A percentile compares a stretch with the other conserved stretches of the same genome.
These are phyloP conservation scores for Chaetogeoica ovagalla DNA, from an alignment of 2,888 invertebrate species.

Conservation along the genomic window DNA sequence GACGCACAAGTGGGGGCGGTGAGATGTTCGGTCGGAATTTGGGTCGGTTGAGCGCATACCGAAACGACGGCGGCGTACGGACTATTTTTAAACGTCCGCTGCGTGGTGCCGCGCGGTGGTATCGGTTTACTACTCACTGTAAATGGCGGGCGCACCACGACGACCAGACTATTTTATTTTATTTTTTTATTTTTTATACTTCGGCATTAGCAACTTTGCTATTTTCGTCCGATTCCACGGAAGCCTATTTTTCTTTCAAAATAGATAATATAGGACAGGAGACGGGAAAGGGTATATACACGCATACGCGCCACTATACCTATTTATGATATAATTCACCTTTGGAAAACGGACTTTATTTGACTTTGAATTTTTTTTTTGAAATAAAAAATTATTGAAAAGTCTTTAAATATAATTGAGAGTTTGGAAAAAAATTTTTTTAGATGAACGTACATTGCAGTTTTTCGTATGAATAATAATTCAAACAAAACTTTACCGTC, in stretches of 20 bases:
- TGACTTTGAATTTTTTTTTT: neutral
- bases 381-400: neutral
- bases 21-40: slow-evolving; percentile 46
- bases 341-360: neutral
- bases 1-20: slow-evolving; percentile 12
- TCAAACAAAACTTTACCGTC: neutral
- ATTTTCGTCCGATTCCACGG: slow-evolving; percentile 48
- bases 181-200: slow-evolving; percentile 48
- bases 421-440: neutral
- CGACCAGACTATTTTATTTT: slow-evolving; percentile 45
- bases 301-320: neutral
- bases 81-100: slow-evolving; percentile 53
- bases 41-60: slow-evolving; percentile 51
- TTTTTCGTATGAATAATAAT: neutral
- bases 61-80: slow-evolving; percentile 44
- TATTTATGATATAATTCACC: neutral
- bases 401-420: neutral
- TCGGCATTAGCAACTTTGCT: slow-evolving; percentile 51
- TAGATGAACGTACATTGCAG: neutral
- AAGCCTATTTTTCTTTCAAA: slow-evolving; percentile 39
- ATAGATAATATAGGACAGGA: slow-evolving; percentile 31
- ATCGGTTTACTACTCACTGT: slow-evolving; percentile 53
- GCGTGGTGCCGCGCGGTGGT: slow-evolving; percentile 50
- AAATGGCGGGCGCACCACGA: slow-evolving; percentile 37
- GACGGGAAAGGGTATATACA: neutral